Base-by-base conservation (phyloP, 2,888 invertebrate species). In the Apodemia duryi region DNA sequence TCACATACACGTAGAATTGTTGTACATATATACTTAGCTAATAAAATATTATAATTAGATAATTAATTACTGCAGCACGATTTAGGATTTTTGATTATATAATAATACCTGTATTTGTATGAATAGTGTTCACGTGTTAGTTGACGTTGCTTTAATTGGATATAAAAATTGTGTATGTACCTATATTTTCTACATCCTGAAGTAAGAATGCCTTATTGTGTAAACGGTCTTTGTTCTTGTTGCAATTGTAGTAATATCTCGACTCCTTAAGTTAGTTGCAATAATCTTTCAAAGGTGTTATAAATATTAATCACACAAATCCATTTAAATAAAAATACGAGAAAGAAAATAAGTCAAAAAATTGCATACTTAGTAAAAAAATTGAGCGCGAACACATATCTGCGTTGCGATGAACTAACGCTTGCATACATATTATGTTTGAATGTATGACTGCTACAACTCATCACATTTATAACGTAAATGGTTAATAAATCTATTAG, bases 11-110 rank as follows among this genome's bases (percentile, higher is more conserved):
- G 78, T 85, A 85, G 84, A 80, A 77, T 75, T 83, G 77, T 75
- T 88, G 87, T 89, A 87, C 78, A 87, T 78, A 87, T 6, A 57
- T 88, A 85, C 76, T 67, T 72, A 76, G 68, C 60, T 67, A 69
- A 68, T 69, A 70, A 71, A 69, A 69, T 68, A 73, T 72, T 80
- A 76, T 78, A 81, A 74, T 78, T 77, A 80, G 76, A 76, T 81
- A 82, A 73, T 79, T 74, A 76, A 76, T 76, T 77, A 77, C 74
- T 75, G 72, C 65, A 75, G 77, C 81, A 80, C 76, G 75, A 78
- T 72, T 74, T 81, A 77, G 69, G 77, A 81, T 73, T 78, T 46
- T 77, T 73, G 75, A 74, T 68, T 13, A 46, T 81, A 79, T 77
- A 64, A 35, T 62, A 62, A 43, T 54, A 63, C 65, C 51, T 54